Conservation (phyloP, 92 coral and sea anemone genomes). For the Pocillopora meandrina region DNA sequence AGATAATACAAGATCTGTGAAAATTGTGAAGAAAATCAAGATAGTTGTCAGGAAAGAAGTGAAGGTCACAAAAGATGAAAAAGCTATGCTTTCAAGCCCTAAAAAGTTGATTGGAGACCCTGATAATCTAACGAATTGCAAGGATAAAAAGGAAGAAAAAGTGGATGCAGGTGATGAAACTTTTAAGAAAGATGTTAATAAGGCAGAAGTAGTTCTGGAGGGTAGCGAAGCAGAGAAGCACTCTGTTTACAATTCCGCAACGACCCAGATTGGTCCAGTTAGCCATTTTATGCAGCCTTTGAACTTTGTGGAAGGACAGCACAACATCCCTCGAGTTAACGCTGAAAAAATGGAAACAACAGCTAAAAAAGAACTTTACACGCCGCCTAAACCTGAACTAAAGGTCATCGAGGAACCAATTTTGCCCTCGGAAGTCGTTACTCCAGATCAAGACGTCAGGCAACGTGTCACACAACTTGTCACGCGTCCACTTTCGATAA, state of each 20-base stretch:
- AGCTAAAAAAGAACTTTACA: neutral
- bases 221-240: neutral
- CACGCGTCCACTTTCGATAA: neutral
- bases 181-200: neutral
- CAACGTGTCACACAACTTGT: conserved; percentile 10
- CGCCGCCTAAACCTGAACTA: neutral
- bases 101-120: neutral
- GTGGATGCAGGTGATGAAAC: neutral
- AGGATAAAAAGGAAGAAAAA: neutral
- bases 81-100: neutral
- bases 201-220: conserved; percentile 1
- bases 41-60: conserved; percentile 43
- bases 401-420: conserved; percentile 36
- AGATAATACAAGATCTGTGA: conserved; percentile 27
- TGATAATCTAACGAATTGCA: too few species aligned
- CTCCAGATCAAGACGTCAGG: conserved; percentile 4
- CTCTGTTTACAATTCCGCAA: neutral
- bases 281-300: neutral
- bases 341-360: conserved; percentile 5
- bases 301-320: conserved; percentile 11
- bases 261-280: neutral
- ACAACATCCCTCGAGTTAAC: neutral
- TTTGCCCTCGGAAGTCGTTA: conserved; percentile 1
- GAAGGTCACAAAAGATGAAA: conserved; percentile 6
- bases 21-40: conserved; percentile 41